These are phyloP conservation scores for Tupiocoris notatus DNA, from an alignment of 2,888 invertebrate genomes.

Conservation along the genomic window DNA sequence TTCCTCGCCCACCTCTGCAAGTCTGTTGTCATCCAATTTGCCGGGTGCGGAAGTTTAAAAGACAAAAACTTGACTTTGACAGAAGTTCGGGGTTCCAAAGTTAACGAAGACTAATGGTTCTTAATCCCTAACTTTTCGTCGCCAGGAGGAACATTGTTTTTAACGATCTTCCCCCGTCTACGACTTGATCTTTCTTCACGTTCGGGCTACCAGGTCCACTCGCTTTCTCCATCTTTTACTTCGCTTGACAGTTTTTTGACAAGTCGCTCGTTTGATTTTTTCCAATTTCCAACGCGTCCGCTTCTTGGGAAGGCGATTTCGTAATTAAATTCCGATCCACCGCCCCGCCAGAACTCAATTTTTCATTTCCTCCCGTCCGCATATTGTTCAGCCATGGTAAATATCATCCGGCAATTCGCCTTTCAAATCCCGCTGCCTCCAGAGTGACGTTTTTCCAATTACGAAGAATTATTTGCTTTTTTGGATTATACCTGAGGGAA, in stretches of 20 bases:
- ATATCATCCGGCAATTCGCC: neutral
- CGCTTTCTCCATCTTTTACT: neutral
- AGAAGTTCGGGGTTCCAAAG: conserved; percentile 25
- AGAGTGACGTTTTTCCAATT: neutral
- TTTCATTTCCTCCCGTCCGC: neutral
- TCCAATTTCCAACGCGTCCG: neutral
- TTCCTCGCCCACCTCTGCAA: neutral
- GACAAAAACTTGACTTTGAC: conserved; percentile 39
- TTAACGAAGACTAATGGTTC: conserved; percentile 41
- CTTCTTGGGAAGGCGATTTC: neutral
- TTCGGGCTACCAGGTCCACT: neutral
- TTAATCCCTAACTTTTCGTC: conserved; percentile 32
- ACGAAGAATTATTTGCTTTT: neutral
- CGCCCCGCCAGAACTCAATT: neutral
- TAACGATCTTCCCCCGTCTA: neutral
- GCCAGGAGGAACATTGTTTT: conserved; percentile 16
- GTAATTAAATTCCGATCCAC: neutral
- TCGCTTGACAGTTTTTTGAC: conserved; percentile 5
- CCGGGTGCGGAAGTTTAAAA: conserved; percentile 25
- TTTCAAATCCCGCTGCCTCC: neutral
- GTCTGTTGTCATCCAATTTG: conserved; percentile 41
- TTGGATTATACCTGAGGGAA: too few relatives aligned
- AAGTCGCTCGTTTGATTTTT: conserved; percentile 5
- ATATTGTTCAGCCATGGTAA: neutral
- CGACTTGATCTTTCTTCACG: neutral